Conservation (phyloP, 1,140 invertebrate genomes). For the Euglossa dilemma region DNA sequence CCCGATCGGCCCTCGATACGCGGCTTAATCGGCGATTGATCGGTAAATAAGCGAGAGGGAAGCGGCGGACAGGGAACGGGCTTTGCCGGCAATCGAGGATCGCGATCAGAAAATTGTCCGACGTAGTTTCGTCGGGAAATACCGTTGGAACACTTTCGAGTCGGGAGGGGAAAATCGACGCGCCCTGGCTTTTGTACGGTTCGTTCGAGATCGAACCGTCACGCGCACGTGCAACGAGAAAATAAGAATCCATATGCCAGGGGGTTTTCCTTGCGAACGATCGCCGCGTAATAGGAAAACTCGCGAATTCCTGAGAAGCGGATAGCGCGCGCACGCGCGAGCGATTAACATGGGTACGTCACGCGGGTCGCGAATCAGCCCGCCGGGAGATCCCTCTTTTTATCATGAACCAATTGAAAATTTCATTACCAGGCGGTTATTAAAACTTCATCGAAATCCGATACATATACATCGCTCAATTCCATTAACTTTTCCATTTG, state of each 20-base stretch:
- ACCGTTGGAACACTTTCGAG: conserved; percentile 12
- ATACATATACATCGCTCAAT: conserved; percentile 27
- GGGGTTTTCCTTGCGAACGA: background rate
- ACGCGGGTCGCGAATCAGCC: background rate
- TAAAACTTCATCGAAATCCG: conserved; percentile 55
- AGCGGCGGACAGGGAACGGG: background rate
- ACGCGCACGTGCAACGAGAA: conserved; percentile 6
- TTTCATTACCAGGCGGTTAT: conserved; percentile 53
- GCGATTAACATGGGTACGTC: background rate
- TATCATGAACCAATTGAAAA: conserved; percentile 36
- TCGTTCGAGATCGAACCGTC: conserved; percentile 18
- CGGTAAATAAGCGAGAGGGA: conserved; percentile 38
- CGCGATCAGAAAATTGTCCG: conserved; percentile 38
- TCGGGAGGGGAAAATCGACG: background rate
- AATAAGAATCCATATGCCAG: background rate
- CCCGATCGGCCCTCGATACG: background rate
- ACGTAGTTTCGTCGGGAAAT: background rate
- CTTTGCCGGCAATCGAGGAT: background rate
- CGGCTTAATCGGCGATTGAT: conserved; percentile 22
- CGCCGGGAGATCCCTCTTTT: conserved; percentile 8
- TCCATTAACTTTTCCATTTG: conserved; percentile 57
- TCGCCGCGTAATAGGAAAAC: background rate
- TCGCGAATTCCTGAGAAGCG: background rate
- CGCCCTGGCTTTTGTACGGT: background rate
- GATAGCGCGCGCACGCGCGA: background rate